A percentile compares a stretch with the other conserved stretches of the same genome.
phyloP scores from a whole-genome alignment of 2,797 vertebrate species.

The Arnoldichthys spilopterus region DNA sequence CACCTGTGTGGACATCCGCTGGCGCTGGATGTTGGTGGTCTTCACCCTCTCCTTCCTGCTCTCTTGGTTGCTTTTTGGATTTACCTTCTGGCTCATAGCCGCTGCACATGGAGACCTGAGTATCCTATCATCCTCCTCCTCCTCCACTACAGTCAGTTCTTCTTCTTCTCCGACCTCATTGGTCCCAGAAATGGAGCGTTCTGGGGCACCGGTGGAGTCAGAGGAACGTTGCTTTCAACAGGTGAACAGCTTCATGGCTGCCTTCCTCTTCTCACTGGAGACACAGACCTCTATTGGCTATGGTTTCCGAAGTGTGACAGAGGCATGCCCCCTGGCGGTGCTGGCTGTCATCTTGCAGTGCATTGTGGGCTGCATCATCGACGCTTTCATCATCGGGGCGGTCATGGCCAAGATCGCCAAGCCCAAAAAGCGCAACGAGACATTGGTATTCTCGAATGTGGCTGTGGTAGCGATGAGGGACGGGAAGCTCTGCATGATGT shows the following conservation, averaged over 20 bases:
- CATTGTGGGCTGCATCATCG: conserved; percentile 93
- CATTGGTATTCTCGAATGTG: conserved; percentile 86
- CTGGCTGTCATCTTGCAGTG: conserved; percentile 91
- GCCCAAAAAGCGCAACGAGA: conserved; percentile 95
- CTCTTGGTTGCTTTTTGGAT: conserved; percentile 93
- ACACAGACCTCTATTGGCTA: conserved; percentile 91
- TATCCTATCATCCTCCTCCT: conserved; percentile 63
- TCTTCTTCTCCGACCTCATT: conserved; percentile 57
- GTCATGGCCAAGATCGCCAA: conserved; percentile 95
- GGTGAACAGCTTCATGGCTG: conserved; percentile 91
- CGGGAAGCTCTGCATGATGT: conserved; percentile 92
- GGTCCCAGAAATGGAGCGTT: conserved; percentile 62
- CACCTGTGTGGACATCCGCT: conserved; percentile 93
- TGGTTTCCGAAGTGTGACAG: conserved; percentile 91
- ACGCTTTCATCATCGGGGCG: conserved; percentile 93
- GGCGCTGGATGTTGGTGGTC: conserved; percentile 94
- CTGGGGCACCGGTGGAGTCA: conserved; percentile 55
- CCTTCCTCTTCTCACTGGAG: conserved; percentile 92
- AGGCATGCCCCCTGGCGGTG: conserved; percentile 91
- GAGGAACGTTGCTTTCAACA: conserved; percentile 87
- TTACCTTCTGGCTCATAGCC: conserved; percentile 92
- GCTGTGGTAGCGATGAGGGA: conserved; percentile 90
- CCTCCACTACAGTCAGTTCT: conserved; percentile 64
- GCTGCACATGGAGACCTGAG: conserved; percentile 79
- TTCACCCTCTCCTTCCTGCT: conserved; percentile 93